Evolutionary conservation across 1,140 invertebrate genomes (phyloP), one percentile per base, ranked within the genome.

Genomic region (Dinothrombium tinctorium): DNA sequence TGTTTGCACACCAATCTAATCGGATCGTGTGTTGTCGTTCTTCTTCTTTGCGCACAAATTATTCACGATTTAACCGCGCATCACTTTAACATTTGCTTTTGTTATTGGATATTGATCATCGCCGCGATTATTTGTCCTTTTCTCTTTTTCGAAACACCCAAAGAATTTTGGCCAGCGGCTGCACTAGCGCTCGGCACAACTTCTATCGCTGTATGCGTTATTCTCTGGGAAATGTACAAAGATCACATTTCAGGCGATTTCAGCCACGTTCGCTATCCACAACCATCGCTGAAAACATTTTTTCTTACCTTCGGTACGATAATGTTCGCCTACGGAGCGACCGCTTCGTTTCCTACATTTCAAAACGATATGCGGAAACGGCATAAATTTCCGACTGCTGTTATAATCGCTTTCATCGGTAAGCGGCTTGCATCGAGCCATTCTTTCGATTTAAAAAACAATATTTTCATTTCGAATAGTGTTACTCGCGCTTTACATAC

Each of bases 71-170:
- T 32, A 15, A 32, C 17, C 17, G 29, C 60, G 11, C 45, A 20
- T 53, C 63, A 26, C 14, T n/a, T 51, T 17, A 4, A 5, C 4
- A 4, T 35, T 8, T 35, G 11, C 22, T 35, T 14, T 19, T 76
- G 74, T 50, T 53, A 60, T 24, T 72, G 71, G 63, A 65, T 73
- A 45, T 50, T 75, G 2, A 59, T 76, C 2, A 64, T 77, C 5
- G 69, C 66, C 0, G 54, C 59, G 1, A 49, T 62, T 1, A 57
- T 78, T 33, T 65, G 64, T 8, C 72, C 73, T 0, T 51, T 71
- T 1, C 67, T 71, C 47, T 72, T 73, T 60, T 62, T 75, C 1
- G 73, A 72, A 28, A 68, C 71, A 4, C 75, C 75, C 2, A 72
- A 72, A 53, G 71, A 76, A 48, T 73, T 75, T 54, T 67, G 68